These are phyloP conservation scores for Vulpes vulpes DNA, from an alignment of 2,113 vertebrate genomes.

Conservation along the genomic window DNA sequence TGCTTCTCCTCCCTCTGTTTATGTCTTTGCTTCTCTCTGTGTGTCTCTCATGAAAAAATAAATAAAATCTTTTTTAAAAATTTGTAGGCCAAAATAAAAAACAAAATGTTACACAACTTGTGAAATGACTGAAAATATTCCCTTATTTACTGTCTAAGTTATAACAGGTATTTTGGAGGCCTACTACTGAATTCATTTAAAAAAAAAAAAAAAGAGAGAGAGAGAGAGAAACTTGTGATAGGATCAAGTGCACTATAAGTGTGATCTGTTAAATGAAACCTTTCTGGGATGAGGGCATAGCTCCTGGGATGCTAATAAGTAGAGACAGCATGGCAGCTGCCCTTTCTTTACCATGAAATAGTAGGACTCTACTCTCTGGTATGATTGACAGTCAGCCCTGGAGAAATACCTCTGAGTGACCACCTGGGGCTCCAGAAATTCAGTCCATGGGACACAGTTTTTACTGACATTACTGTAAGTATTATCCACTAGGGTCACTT, in stretches of 20 bases:
- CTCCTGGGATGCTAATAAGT: neutral
- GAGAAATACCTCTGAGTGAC: neutral
- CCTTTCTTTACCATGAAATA: neutral
- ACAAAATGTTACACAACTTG: neutral
- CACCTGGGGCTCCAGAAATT: neutral
- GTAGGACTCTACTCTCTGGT: neutral
- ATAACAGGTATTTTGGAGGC: neutral
- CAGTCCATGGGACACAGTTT: neutral
- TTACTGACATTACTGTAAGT: neutral
- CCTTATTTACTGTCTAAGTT: neutral
- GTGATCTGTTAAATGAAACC: constrained; percentile 42
- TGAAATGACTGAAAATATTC: neutral
- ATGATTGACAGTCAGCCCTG: constrained; percentile 20
- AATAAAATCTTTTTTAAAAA: neutral
- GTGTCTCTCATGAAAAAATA: too few species aligned
- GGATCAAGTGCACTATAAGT: neutral
- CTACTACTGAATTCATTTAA: neutral
- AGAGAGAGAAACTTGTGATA: neutral
- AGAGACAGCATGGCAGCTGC: neutral
- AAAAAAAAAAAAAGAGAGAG: neutral
- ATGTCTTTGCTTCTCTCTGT: too few species aligned
- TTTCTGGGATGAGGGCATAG: neutral
- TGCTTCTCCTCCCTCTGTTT: too few species aligned
- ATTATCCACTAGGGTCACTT: neutral
- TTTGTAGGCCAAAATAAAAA: neutral